A percentile compares a stretch with the other conserved stretches of the same genome.
Conservation (phyloP, 2,797 vertebrate species). For the Antennarius maculatus region DNA sequence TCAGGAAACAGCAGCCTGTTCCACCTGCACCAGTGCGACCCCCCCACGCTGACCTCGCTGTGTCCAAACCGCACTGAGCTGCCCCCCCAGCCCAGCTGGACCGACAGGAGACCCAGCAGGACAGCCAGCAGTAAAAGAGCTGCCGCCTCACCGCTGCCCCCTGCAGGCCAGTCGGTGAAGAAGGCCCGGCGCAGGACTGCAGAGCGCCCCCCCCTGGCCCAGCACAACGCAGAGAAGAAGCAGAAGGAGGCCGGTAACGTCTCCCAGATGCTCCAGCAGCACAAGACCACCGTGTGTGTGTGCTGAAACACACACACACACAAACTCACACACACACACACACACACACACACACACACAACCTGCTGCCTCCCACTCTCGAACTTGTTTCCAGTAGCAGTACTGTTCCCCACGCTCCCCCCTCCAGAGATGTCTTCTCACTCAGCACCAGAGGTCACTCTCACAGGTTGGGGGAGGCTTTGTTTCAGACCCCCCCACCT, state of each 20-base stretch:
- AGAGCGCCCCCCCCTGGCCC: constrained; percentile 73
- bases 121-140: constrained; percentile 84
- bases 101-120: constrained; percentile 70
- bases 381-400: not conserved
- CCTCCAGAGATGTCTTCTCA: not conserved
- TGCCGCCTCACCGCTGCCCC: constrained; percentile 73
- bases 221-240: constrained; percentile 84
- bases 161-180: constrained; percentile 69
- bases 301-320: constrained; percentile 78
- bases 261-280: constrained; percentile 85
- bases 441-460: constrained; percentile 8
- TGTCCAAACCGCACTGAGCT: constrained; percentile 43
- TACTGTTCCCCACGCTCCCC: constrained; percentile 2
- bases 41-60: constrained; percentile 35
- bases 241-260: constrained; percentile 86
- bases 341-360: constrained; percentile 8
- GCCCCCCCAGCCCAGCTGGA: constrained; percentile 16
- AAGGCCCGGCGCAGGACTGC: constrained; percentile 75
- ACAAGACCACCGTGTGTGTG: constrained; percentile 91
- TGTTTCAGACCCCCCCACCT: constrained; percentile 9
- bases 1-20: constrained; percentile 65
- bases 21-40: constrained; percentile 47
- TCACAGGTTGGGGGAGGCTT: not conserved
- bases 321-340: constrained; percentile 8
- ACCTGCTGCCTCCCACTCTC: constrained; percentile 12